phyloP scores from a whole-genome alignment of 2,888 invertebrate genomes.

The Morpho deidamia region DNA sequence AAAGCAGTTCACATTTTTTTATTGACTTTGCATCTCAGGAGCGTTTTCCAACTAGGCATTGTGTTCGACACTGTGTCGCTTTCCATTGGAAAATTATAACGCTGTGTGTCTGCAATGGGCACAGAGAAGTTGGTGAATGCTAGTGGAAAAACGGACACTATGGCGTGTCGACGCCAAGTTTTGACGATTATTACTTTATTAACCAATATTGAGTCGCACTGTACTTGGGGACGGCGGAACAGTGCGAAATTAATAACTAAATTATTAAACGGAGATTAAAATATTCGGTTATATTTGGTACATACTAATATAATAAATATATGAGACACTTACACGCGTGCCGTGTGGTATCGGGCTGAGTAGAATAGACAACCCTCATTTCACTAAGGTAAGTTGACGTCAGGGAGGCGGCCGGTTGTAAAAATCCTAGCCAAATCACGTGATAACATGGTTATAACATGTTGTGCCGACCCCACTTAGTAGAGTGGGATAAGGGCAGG shows the following conservation, averaged over 20 bases:
- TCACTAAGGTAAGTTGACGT: no score
- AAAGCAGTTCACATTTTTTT: slow-evolving; percentile 37
- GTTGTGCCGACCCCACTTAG: no score
- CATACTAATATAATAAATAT: no score
- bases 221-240: slow-evolving; percentile 29
- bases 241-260: background rate
- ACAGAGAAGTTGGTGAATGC: slow-evolving; percentile 7
- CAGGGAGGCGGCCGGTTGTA: no score
- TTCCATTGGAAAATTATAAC: slow-evolving; percentile 5
- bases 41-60: slow-evolving; percentile 24
- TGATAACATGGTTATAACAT: no score
- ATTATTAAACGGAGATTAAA: background rate
- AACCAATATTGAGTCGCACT: slow-evolving; percentile 72
- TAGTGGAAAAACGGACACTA: slow-evolving; percentile 28
- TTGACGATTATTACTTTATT: slow-evolving; percentile 76
- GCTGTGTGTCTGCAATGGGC: slow-evolving; percentile 5
- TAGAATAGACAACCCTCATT: no score
- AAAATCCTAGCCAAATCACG: no score
- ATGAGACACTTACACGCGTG: no score
- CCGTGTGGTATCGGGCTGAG: no score
- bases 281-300: no score
- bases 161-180: slow-evolving; percentile 57
- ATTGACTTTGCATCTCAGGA: slow-evolving; percentile 17
- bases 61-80: slow-evolving; percentile 18
- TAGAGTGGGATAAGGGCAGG: no score